A percentile compares a stretch with the other conserved stretches of the same genome.
phyloP scores from a whole-genome alignment of 2,113 vertebrate genomes.

The Etheostoma spectabile region DNA sequence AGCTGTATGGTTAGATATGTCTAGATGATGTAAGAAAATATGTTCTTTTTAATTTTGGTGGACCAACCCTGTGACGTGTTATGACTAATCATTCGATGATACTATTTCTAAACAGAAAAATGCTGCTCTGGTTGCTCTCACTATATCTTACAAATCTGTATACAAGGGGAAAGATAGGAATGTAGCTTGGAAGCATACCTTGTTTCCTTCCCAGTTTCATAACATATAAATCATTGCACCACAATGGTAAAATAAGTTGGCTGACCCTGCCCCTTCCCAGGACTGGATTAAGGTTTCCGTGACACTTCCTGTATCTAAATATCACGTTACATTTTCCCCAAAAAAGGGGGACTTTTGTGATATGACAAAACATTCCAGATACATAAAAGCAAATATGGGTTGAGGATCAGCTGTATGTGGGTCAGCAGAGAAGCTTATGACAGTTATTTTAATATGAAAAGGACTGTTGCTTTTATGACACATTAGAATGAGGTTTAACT shows the following conservation, averaged over 20 bases:
- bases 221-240: slow-evolving; percentile 15
- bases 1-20: slow-evolving; percentile 3
- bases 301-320: slow-evolving; percentile 21
- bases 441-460: neutral
- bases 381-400: neutral
- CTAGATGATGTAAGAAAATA: slow-evolving; percentile 16
- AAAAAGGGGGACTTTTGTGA: slow-evolving; percentile 8
- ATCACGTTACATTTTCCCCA: slow-evolving; percentile 9
- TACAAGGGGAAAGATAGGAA: slow-evolving; percentile 29
- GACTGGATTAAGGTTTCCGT: slow-evolving; percentile 13
- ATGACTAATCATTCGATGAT: slow-evolving; percentile 22
- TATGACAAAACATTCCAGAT: slow-evolving; percentile 5
- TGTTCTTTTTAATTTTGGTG: slow-evolving; percentile 12
- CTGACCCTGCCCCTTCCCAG: neutral
- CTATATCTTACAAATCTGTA: slow-evolving; percentile 38
- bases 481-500: slow-evolving; percentile 7
- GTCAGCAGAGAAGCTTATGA: neutral
- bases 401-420: neutral
- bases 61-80: neutral
- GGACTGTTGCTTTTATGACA: slow-evolving; percentile 5
- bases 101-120: slow-evolving; percentile 9
- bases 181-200: neutral
- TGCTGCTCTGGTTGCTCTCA: neutral
- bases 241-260: slow-evolving; percentile 11
- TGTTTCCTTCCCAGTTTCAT: slow-evolving; percentile 12